Base-by-base conservation (phyloP, 2,113 vertebrate species). In the Mustela nigripes region DNA sequence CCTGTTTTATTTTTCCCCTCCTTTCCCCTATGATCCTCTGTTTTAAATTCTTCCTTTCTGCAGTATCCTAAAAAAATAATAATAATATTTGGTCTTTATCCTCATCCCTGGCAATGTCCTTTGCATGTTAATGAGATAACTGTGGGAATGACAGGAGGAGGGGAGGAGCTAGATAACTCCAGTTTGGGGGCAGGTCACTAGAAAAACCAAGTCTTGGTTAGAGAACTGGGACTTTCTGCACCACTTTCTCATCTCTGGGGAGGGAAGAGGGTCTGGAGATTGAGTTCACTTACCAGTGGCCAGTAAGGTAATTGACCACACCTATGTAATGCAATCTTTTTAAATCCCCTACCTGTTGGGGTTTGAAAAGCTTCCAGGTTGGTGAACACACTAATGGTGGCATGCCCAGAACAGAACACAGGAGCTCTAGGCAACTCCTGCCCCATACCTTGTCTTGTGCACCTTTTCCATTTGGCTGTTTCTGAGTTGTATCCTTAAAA, bases 371-470 rank as follows among this genome's bases (percentile, higher is more conserved):
- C 2, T 39, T 79, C 18, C 4, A 16, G 16, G 33, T 2, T 62
- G 62, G 4, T 16, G 26, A 83, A 56, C 1, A 31, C 7, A 28
- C 5, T 28, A 7, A 10, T 8, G 15, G 9, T 33, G 7, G 4
- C 22, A 18, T 18, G 1, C 12, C 3, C 2, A 12, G 39, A 82
- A 79, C 7, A 58, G 19, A 0, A 4, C 1, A 26, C 5, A 26
- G 42, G 36, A 93, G 0, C 50, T 39, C 2, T 16, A 0, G 14
- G 0, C 15, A 24, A 48, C 4, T 12, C 42, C 22, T 3, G 14
- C 26, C 14, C 21, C 39, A 16, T 28, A 1, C 7, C 15, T 45
- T 60, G 10, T 22, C 21, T 0, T 1, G 33, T 6, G 0, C 0
- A 0, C 33, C 7, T 50, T 18, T 71, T 86, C 5, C 36, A 83